These are phyloP conservation scores for Thunnus maccoyii DNA, from an alignment of 2,113 vertebrate species.

Conservation along the genomic window DNA sequence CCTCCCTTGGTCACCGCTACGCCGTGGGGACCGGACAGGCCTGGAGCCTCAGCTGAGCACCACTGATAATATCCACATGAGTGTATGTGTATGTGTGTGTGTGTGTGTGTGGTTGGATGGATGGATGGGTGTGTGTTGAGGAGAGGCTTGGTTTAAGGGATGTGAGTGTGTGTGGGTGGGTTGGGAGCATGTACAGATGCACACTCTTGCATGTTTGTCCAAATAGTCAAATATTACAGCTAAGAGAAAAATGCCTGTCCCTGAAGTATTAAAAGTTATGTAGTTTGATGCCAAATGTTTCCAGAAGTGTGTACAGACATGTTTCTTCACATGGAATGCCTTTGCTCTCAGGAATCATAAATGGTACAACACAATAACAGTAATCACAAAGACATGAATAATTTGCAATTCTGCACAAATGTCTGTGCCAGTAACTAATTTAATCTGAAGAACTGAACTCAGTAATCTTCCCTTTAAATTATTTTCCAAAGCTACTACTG, in stretches of 20 bases:
- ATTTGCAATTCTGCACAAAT: conserved; percentile 26
- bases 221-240: conserved; percentile 52
- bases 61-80: conserved; percentile 84
- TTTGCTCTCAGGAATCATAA: conserved; percentile 27
- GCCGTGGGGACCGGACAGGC: conserved; percentile 77
- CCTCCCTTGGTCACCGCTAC: conserved; percentile 71
- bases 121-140: conserved; percentile 36
- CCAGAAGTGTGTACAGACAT: conserved; percentile 44
- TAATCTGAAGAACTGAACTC: neutral
- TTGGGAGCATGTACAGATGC: conserved; percentile 43
- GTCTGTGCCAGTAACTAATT: neutral
- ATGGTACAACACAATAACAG: neutral
- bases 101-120: conserved; percentile 25
- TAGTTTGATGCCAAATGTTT: conserved; percentile 39
- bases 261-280: conserved; percentile 41
- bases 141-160: conserved; percentile 13
- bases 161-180: conserved; percentile 22
- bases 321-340: conserved; percentile 25
- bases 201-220: conserved; percentile 43
- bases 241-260: conserved; percentile 43
- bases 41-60: conserved; percentile 83
- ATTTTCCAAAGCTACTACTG: neutral
- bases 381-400: conserved; percentile 1
- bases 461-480: conserved; percentile 1
- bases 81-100: conserved; percentile 56